These are phyloP conservation scores for Eulithis prunata DNA, from an alignment of 2,888 invertebrate species.

Conservation along the genomic window DNA sequence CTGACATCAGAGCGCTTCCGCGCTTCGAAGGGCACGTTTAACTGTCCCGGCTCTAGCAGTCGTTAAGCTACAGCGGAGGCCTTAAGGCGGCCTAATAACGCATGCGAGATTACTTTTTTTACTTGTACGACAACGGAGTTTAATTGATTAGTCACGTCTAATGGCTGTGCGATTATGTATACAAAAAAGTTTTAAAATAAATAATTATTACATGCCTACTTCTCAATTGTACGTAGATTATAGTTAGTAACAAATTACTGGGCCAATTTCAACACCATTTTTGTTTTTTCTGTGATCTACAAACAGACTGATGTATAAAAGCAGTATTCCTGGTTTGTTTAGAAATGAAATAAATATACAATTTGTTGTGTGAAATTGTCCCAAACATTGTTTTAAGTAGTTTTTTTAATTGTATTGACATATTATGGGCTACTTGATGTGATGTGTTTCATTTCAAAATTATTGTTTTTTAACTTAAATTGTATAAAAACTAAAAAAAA, in stretches of 20 bases:
- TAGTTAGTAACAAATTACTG: conserved; percentile 50
- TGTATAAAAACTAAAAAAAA: too few species aligned
- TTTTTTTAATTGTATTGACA: conserved; percentile 15
- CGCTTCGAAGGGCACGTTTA: too few species aligned
- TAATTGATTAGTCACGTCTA: conserved; percentile 24
- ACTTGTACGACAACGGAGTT: conserved; percentile 14
- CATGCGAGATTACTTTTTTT: too few species aligned
- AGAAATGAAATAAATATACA: background rate
- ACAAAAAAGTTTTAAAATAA: conserved; percentile 16
- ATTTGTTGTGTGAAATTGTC: conserved; percentile 30
- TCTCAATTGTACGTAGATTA: conserved; percentile 51
- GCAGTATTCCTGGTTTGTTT: background rate
- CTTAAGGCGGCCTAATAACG: too few species aligned
- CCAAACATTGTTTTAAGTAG: conserved; percentile 26
- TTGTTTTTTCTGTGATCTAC: background rate
- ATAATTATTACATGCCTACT: conserved; percentile 40
- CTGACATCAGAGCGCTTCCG: too few species aligned
- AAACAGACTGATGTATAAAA: background rate
- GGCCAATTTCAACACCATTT: conserved; percentile 33
- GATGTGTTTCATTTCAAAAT: too few species aligned
- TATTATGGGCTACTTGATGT: conserved; percentile 12
- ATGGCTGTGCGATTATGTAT: conserved; percentile 38
- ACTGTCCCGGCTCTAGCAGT: too few species aligned
- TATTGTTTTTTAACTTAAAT: too few species aligned
- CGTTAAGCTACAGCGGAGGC: too few species aligned